phyloP scores from a whole-genome alignment of 2,888 invertebrate genomes.

The Synanthedon formicaeformis region DNA sequence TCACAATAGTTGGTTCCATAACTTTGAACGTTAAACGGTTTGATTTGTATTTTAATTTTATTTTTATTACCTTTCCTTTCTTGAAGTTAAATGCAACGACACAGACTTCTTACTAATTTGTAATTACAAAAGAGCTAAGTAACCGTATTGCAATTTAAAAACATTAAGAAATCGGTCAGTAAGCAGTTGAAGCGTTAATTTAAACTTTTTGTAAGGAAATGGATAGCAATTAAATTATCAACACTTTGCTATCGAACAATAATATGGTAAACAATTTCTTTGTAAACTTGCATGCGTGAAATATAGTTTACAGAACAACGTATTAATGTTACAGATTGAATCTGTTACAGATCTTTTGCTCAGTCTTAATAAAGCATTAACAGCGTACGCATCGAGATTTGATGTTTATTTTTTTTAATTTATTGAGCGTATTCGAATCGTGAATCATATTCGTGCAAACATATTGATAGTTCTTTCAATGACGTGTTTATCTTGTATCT shows the following conservation, averaged over 20 bases:
- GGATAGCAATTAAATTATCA: not conserved
- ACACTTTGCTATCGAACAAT: not conserved
- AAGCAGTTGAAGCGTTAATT: not conserved
- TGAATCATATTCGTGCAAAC: slow-evolving; percentile 24
- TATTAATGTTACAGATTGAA: slow-evolving; percentile 20
- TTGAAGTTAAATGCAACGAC: not conserved
- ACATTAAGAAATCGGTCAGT: slow-evolving; percentile 3
- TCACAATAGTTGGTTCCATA: no score
- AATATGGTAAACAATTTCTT: not conserved
- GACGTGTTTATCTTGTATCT: slow-evolving; percentile 45
- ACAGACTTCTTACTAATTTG: not conserved
- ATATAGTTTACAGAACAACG: slow-evolving; percentile 16
- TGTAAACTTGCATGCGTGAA: not conserved
- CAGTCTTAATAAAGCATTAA: slow-evolving; percentile 27
- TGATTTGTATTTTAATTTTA: not conserved
- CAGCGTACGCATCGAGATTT: slow-evolving; percentile 30
- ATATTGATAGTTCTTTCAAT: slow-evolving; percentile 23
- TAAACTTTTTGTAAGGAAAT: not conserved
- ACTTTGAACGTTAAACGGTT: not conserved
- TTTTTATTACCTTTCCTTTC: no score
- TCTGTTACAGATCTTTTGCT: slow-evolving; percentile 29
- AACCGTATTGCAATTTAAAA: not conserved
- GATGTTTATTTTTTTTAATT: slow-evolving; percentile 12
- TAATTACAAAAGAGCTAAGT: not conserved
- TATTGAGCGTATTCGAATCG: slow-evolving; percentile 35